A percentile compares a stretch with the other conserved stretches of the same genome.
These are phyloP conservation scores for Oceanodroma tethys DNA, from an alignment of 2,113 vertebrate species.

Conservation along the genomic window DNA sequence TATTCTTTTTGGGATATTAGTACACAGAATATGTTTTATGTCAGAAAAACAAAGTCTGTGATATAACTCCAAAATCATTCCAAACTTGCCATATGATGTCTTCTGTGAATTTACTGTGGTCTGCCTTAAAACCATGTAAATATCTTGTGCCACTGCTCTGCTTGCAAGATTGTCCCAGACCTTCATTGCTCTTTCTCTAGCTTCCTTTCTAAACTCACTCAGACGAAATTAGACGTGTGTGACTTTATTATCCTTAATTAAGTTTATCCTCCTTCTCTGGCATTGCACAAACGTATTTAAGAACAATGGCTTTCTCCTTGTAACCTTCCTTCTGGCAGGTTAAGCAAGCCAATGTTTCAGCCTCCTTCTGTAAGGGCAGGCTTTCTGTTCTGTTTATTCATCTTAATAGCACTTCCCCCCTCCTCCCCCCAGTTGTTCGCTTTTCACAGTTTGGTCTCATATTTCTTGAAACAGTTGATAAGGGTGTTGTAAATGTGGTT, in stretches of 20 bases:
- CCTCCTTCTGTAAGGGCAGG: not conserved
- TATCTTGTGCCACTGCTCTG: not conserved
- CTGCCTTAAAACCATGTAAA: not conserved
- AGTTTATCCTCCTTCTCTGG: not conserved
- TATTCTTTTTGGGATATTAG: not conserved
- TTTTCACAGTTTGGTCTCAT: not conserved
- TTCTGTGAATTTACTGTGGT: not conserved
- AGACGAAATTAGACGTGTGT: not conserved
- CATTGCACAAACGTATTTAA: not conserved
- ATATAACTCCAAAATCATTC: not conserved
- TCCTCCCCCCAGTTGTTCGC: not conserved
- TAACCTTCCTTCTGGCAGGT: not conserved
- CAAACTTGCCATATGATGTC: not conserved
- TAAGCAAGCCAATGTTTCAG: not conserved
- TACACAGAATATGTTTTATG: not conserved
- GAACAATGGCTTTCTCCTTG: not conserved
- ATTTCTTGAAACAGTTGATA: not conserved
- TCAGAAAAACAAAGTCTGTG: not conserved
- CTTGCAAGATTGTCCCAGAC: not conserved
- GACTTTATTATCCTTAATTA: not conserved
- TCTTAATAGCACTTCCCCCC: not conserved
- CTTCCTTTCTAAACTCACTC: not conserved
- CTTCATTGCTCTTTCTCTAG: not conserved
- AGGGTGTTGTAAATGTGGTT: not conserved
- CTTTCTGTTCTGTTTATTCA: constrained; percentile 2